Conservation (phyloP, 2,113 vertebrate species). For the Peromyscus polionotus region DNA sequence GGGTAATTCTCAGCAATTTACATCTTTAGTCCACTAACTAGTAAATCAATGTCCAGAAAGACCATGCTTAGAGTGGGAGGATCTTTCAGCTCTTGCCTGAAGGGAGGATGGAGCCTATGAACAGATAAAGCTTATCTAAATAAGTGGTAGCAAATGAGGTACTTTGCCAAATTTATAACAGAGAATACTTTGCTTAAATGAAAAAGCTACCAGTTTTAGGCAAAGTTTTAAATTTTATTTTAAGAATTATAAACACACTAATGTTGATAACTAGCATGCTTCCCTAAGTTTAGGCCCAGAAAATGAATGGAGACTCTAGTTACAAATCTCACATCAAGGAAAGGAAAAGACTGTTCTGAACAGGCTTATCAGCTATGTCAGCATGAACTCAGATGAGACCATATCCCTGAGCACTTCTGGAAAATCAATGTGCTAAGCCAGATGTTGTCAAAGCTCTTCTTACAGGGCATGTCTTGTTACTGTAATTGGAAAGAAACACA, state of each 20-base stretch:
- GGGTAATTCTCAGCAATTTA: background rate
- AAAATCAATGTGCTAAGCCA: constrained; percentile 7
- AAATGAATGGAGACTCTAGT: background rate
- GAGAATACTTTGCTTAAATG: background rate
- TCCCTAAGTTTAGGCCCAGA: background rate
- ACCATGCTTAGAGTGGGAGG: background rate
- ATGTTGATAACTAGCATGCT: background rate
- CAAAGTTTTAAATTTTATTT: constrained; percentile 22
- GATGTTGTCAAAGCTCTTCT: background rate
- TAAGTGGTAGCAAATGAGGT: background rate
- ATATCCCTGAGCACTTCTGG: background rate
- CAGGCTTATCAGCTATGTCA: constrained; percentile 3
- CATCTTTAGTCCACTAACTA: background rate
- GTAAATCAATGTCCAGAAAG: background rate
- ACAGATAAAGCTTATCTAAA: background rate
- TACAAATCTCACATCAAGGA: constrained; percentile 5
- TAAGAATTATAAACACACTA: background rate
- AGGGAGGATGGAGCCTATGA: background rate
- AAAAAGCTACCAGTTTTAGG: background rate
- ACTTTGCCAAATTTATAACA: background rate
- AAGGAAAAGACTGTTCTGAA: background rate
- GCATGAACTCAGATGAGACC: background rate
- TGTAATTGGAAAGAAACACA: constrained; percentile 37
- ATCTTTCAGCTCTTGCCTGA: background rate
- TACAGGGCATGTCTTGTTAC: background rate